Base-by-base conservation (phyloP, 2,113 vertebrate genomes). In the Aspidoscelis tigris region DNA sequence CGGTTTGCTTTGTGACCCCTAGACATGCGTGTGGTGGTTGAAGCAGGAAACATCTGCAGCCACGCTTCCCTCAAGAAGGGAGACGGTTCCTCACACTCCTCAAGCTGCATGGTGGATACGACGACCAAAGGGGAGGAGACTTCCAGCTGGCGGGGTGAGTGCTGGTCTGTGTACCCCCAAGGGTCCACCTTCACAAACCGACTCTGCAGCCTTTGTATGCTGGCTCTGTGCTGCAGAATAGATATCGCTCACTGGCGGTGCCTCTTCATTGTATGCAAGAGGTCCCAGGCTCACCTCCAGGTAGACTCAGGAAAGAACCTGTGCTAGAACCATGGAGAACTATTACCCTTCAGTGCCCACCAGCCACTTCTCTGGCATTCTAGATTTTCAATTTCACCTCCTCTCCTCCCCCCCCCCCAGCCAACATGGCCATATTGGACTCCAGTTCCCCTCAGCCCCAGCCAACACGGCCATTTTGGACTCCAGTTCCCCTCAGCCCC, bases 21-120 rank as follows among this genome's bases (percentile, higher is more conserved):
- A 93, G 97, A 97, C 88, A 47, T 93, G 88, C 94, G 94, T 14
- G 93, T 95, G 1, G 53, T 92, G 26, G 6, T 95, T 1, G 96
- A 96, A 82, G 88, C 96, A 3, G 89, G 94, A 53, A 97, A 96
- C 2, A 90, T 97, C 72, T 96, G 94, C 83, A 97, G 96, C 50
- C 82, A 94, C 64, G 94, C 39, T 74, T 92, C 94, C 10, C 84
- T 96, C 81, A 97, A 95, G 89, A 97, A 93, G 82, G 96, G 88
- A 77, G 96, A 96, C 22, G 95, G 88, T 83, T 98, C 99, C 0
- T 98, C 98, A 0, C 95, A 92, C 20, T 99, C 98, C 0, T 99
- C 98, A 1, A 89, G 95, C 8, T 99, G 98, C 11, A 73, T 94
- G 70, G 99, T 98, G 5, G 98, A 98, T 90, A 99, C 98, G 2